Conservation (phyloP, 2,888 invertebrate genomes). For the Pseudeuparius sepicola region DNA sequence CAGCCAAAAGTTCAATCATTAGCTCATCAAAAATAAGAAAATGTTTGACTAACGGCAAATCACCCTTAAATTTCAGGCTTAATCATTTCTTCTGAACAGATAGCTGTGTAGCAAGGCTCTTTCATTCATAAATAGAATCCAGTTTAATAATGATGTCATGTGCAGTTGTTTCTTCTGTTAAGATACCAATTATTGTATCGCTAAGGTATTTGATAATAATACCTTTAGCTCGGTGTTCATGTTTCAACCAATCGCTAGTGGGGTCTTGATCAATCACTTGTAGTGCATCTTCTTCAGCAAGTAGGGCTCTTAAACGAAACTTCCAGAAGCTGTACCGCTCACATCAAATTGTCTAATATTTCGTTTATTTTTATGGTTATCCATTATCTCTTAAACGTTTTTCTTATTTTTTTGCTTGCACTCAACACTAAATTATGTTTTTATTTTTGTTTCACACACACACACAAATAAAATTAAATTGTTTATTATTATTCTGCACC, state of each 20-base stretch:
- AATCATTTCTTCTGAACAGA: conserved; percentile 8
- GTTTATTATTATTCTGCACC: no score
- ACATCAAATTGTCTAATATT: no score
- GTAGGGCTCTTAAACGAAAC: conserved; percentile 11
- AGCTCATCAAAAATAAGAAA: no score
- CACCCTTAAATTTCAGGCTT: conserved; percentile 8
- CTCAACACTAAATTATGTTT: no score
- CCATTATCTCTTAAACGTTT: no score
- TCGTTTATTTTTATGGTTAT: no score
- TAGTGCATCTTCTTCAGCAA: conserved; percentile 11
- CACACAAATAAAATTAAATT: no score
- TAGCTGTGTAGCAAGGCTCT: conserved; percentile 11
- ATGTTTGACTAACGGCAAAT: conserved; percentile 5
- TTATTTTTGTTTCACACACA: no score
- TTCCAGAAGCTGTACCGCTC: conserved; percentile 11
- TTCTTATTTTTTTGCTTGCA: no score
- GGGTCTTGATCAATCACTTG: conserved; percentile 11
- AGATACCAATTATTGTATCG: conserved; percentile 7
- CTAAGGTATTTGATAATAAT: conserved; percentile 9
- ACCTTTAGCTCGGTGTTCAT: conserved; percentile 6
- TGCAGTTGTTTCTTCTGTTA: no score
- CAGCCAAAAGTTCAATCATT: no score
- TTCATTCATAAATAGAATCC: conserved; percentile 11
- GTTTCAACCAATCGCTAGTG: conserved; percentile 7
- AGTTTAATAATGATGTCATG: conserved; percentile 8